A percentile compares a stretch with the other conserved stretches of the same genome.
These are phyloP conservation scores for Castor canadensis DNA, from an alignment of 2,113 vertebrate species.

Conservation along the genomic window DNA sequence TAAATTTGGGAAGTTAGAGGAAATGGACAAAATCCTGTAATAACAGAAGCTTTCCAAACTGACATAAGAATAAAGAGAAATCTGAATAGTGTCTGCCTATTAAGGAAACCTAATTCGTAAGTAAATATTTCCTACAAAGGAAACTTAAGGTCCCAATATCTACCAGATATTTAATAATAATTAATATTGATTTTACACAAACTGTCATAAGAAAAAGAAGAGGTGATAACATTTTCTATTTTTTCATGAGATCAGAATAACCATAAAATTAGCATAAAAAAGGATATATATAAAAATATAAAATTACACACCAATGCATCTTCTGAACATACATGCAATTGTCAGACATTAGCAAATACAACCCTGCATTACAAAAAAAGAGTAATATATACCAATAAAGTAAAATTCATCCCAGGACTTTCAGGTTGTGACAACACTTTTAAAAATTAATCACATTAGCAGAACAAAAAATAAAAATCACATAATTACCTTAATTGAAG, in stretches of 20 bases:
- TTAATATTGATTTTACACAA: not conserved
- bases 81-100: not conserved
- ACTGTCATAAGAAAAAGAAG: not conserved
- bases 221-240: not conserved
- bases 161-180: not conserved
- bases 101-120: not conserved
- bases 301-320: not conserved
- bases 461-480: slow-evolving; percentile 33
- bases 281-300: not conserved
- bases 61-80: not conserved
- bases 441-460: not conserved
- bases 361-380: not conserved
- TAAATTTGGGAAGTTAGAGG: not conserved
- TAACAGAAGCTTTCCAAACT: not conserved
- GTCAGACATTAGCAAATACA: not conserved
- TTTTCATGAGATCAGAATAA: not conserved
- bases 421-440: not conserved
- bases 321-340: not conserved
- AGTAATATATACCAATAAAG: not conserved
- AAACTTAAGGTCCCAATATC: not conserved
- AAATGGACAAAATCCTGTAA: not conserved
- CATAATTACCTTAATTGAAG: slow-evolving; percentile 5
- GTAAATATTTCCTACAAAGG: not conserved
- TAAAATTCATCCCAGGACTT: not conserved
- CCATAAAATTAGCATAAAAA: not conserved